phyloP scores from a whole-genome alignment of 2,888 invertebrate species.

The Platycheirus rosarum region DNA sequence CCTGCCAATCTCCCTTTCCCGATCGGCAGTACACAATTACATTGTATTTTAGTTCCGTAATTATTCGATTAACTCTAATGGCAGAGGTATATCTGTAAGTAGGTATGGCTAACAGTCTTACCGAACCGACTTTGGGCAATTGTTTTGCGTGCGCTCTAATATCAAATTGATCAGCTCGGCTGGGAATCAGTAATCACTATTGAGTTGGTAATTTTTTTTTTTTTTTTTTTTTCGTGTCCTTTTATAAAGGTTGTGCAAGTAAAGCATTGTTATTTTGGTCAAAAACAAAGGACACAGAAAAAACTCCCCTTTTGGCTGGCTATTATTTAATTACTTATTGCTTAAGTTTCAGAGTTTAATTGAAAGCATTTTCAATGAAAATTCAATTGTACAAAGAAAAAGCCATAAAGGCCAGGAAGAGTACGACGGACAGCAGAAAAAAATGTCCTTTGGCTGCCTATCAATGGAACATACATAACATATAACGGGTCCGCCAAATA shows the following conservation, averaged over 20 bases:
- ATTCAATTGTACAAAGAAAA: slow-evolving; percentile 55
- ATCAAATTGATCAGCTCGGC: slow-evolving; percentile 43
- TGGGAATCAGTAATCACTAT: slow-evolving; percentile 13
- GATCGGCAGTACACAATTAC: slow-evolving; percentile 37
- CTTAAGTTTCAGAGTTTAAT: slow-evolving; percentile 66
- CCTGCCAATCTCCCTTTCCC: neutral
- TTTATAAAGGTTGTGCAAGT: slow-evolving; percentile 6
- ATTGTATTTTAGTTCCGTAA: slow-evolving; percentile 61
- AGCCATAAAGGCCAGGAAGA: slow-evolving; percentile 26
- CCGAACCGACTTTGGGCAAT: slow-evolving; percentile 22
- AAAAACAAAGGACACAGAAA: neutral
- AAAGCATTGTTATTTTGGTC: slow-evolving; percentile 31
- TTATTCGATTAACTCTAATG: slow-evolving; percentile 59
- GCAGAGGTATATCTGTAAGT: slow-evolving; percentile 8
- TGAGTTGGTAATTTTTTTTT: neutral
- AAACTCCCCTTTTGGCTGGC: slow-evolving; percentile 18
- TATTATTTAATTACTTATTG: slow-evolving; percentile 66
- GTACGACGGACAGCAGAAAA: slow-evolving; percentile 36
- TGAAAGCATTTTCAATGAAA: slow-evolving; percentile 60
- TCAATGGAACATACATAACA: no score
- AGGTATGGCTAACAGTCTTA: neutral
- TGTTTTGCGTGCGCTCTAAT: slow-evolving; percentile 17
- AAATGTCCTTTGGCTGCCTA: slow-evolving; percentile 31
- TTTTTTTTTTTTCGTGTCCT: slow-evolving; percentile 1
- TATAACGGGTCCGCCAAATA: no score